These are phyloP conservation scores for Sphyrna mokarran DNA, from an alignment of 2,113 vertebrate species.

Conservation along the genomic window DNA sequence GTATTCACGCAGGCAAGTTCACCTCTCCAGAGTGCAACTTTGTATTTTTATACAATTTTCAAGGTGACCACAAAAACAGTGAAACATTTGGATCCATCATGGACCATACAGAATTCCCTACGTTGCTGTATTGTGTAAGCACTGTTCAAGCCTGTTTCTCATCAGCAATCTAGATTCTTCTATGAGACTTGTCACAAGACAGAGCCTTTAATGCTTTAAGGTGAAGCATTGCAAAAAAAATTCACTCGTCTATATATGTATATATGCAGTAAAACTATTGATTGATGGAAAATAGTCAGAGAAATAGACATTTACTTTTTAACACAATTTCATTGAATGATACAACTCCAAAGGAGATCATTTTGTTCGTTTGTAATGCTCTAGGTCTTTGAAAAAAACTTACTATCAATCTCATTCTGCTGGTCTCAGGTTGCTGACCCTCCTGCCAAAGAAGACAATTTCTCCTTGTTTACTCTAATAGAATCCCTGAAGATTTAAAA, in stretches of 20 bases:
- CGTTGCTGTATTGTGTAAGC: neutral
- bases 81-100: neutral
- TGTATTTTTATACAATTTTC: neutral
- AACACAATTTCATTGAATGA: neutral
- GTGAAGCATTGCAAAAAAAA: neutral
- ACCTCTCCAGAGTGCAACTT: neutral
- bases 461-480: neutral
- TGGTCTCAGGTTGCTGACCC: neutral
- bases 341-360: neutral
- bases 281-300: neutral
- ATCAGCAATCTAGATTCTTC: neutral
- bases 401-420: neutral
- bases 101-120: neutral
- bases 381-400: neutral
- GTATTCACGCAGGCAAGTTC: neutral
- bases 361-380: neutral
- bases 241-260: neutral
- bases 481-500: neutral
- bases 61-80: neutral
- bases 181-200: neutral
- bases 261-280: neutral
- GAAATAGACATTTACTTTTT: neutral
- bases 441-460: neutral
- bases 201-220: neutral
- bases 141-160: neutral